phyloP scores from a whole-genome alignment of 2,113 vertebrate species.

The Pelusios castaneus region DNA sequence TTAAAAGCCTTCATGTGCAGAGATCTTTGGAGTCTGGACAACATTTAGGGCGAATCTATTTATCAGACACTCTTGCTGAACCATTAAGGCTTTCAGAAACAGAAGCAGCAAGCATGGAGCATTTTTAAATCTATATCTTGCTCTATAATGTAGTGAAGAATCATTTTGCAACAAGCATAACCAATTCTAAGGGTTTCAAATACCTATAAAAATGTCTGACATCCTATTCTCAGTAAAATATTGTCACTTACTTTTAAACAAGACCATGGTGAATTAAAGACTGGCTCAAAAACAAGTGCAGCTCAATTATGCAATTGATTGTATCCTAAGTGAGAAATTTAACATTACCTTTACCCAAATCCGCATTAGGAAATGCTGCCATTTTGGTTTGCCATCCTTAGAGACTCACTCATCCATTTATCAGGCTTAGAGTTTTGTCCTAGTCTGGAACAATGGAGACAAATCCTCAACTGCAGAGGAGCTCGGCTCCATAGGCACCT shows the following conservation, averaged over 20 bases:
- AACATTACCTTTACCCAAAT: not conserved
- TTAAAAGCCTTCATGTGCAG: not conserved
- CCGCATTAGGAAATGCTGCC: not conserved
- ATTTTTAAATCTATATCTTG: constrained; percentile 32
- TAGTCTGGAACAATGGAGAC: not conserved
- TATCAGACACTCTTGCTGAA: not conserved
- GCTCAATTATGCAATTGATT: not conserved
- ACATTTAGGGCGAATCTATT: not conserved
- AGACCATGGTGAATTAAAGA: not conserved
- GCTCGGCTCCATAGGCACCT: not conserved
- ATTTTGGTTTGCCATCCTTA: not conserved
- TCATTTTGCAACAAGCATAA: not conserved
- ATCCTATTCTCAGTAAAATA: constrained; percentile 38
- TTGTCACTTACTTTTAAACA: not conserved
- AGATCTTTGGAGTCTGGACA: fast-evolving
- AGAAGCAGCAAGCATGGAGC: not conserved
- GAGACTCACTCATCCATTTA: not conserved
- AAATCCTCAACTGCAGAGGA: not conserved
- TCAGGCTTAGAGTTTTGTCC: not conserved
- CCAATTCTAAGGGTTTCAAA: not conserved
- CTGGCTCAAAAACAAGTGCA: not conserved
- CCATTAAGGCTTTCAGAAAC: not conserved
- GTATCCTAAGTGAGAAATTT: not conserved
- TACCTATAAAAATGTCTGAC: constrained; percentile 26
- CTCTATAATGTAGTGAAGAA: not conserved